Evolutionary conservation across 2,888 invertebrate genomes (phyloP).

Genomic region (Patella depressa): DNA sequence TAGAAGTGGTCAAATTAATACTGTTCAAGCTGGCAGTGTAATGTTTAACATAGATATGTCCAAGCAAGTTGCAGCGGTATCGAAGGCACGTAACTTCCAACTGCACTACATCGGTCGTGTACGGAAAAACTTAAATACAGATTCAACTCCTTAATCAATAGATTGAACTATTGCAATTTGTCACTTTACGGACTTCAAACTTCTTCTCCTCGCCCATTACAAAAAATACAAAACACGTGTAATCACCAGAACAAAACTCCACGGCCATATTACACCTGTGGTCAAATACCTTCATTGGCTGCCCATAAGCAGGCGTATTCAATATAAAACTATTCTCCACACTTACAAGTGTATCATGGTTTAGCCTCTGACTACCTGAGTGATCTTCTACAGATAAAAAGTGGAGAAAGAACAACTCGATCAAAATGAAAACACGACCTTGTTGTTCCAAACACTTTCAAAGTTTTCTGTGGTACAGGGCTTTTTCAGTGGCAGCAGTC

Average conservation of each 20-base stretch:
- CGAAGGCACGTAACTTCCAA: neutral
- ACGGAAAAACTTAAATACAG: neutral
- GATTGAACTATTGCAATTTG: neutral
- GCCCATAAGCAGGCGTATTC: conserved; percentile 4
- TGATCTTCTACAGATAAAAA: no score
- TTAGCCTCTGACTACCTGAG: no score
- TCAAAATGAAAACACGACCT: no score
- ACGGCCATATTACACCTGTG: conserved; percentile 6
- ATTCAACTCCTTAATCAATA: neutral
- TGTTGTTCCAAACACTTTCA: no score
- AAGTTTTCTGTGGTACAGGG: no score
- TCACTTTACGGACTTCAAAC: neutral
- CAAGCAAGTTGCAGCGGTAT: no score
- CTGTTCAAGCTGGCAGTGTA: no score
- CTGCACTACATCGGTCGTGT: neutral
- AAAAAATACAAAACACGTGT: conserved; percentile 14
- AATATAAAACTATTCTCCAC: neutral
- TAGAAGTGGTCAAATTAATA: neutral
- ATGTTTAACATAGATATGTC: no score
- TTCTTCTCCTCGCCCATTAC: neutral
- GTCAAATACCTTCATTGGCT: conserved; percentile 16
- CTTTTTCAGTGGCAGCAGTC: no score
- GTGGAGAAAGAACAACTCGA: no score
- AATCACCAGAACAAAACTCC: conserved; percentile 11
- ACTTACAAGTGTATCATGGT: no score